Conservation (phyloP, 2,888 invertebrate genomes). For the Ceramica pisi region DNA sequence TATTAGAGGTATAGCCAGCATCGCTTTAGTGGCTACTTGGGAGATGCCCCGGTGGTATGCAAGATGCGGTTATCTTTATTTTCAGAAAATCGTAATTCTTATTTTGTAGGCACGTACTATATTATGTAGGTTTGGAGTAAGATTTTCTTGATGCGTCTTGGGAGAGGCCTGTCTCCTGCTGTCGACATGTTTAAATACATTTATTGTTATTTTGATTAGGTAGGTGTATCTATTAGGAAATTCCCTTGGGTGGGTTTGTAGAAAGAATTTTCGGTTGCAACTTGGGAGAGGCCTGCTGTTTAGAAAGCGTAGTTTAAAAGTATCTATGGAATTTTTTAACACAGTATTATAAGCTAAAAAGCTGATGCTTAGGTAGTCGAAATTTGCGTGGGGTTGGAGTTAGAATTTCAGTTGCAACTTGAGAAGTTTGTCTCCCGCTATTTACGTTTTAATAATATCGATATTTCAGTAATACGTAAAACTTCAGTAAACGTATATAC, state of each 20-base stretch:
- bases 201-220: not conserved
- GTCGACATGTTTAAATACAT: not conserved
- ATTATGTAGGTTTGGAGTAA: not conserved
- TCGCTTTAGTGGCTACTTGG: conserved; percentile 25
- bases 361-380: no score
- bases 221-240: not conserved
- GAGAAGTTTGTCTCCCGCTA: not conserved
- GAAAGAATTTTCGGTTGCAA: not conserved
- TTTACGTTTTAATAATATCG: not conserved
- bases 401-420: not conserved
- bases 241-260: not conserved
- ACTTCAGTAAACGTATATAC: no score
- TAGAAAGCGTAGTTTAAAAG: no score
- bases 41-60: not conserved
- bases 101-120: not conserved
- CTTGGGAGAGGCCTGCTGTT: conserved; percentile 32
- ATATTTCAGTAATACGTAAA: not conserved
- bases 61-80: not conserved
- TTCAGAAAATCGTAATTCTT: not conserved
- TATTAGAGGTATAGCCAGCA: not conserved
- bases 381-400: not conserved
- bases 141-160: not conserved
- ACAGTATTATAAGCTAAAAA: no score
- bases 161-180: not conserved
- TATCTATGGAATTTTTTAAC: no score